These are phyloP conservation scores for Operophtera brumata DNA, from an alignment of 2,888 invertebrate genomes.

Conservation along the genomic window DNA sequence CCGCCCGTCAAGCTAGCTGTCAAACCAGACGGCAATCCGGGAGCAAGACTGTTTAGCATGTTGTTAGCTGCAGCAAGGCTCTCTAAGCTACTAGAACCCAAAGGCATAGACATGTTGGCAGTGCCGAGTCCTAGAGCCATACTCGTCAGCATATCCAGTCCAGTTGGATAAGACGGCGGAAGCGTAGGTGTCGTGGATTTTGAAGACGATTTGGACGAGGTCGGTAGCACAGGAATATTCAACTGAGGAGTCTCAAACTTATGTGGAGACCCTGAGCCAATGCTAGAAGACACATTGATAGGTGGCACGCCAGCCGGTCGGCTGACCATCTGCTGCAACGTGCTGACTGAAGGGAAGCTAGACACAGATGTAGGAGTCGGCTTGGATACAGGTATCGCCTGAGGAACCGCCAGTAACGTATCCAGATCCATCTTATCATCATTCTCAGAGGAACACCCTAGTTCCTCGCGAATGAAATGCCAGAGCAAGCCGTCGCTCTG, in stretches of 20 bases:
- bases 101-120: constrained; percentile 65
- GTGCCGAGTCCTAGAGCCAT: constrained; percentile 75
- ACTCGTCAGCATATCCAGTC: constrained; percentile 75
- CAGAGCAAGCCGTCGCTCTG: constrained; percentile 88
- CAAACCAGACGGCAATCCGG: constrained; percentile 66
- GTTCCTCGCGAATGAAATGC: constrained; percentile 88
- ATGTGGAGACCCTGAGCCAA: constrained; percentile 76
- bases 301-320: constrained; percentile 75
- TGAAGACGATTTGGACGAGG: constrained; percentile 81
- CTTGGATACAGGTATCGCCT: constrained; percentile 73
- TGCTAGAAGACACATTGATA: constrained; percentile 70
- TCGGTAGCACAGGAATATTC: constrained; percentile 81
- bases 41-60: constrained; percentile 68
- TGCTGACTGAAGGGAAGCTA: constrained; percentile 75
- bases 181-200: constrained; percentile 78
- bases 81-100: constrained; percentile 68
- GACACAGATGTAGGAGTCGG: constrained; percentile 64
- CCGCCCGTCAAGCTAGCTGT: constrained; percentile 67
- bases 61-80: constrained; percentile 76
- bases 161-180: constrained; percentile 72
- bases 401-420: constrained; percentile 81
- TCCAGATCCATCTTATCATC: constrained; percentile 84
- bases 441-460: constrained; percentile 84
- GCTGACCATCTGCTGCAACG: constrained; percentile 76
- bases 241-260: constrained; percentile 79